phyloP scores from a whole-genome alignment of 2,888 invertebrate species.

The Margaritifera margaritifera region DNA sequence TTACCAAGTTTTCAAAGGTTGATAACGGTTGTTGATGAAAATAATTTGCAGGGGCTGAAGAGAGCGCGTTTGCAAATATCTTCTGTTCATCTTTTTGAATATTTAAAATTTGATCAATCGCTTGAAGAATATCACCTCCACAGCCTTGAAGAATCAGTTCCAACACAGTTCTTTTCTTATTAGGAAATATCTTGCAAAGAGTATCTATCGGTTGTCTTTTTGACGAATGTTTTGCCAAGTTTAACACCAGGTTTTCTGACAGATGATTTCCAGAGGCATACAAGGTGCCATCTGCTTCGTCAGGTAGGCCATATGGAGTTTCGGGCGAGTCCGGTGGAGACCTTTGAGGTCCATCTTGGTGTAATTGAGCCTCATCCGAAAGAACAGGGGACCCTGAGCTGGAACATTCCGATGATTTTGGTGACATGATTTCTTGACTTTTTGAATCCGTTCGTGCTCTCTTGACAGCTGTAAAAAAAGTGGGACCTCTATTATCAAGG shows the following conservation, averaged over 20 bases:
- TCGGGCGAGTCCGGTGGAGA: too few relatives aligned
- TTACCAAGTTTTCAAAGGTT: slow-evolving; percentile 37
- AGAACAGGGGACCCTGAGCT: too few relatives aligned
- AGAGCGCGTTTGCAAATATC: slow-evolving; percentile 16
- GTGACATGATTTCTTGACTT: too few relatives aligned
- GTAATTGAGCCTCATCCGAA: too few relatives aligned
- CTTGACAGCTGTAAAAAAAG: too few relatives aligned
- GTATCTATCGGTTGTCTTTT: slow-evolving; percentile 82
- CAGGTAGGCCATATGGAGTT: neutral
- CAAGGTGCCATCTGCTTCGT: slow-evolving; percentile 8
- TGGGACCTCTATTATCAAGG: too few relatives aligned
- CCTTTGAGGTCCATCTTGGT: too few relatives aligned
- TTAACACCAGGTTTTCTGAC: slow-evolving; percentile 38
- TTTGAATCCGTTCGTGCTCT: too few relatives aligned
- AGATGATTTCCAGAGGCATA: slow-evolving; percentile 15
- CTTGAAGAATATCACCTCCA: slow-evolving; percentile 91
- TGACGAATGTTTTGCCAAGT: slow-evolving; percentile 24
- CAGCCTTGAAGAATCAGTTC: slow-evolving; percentile 89
- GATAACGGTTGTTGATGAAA: slow-evolving; percentile 29
- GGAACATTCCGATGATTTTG: too few relatives aligned
- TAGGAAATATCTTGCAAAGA: slow-evolving; percentile 90
- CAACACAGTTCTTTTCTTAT: slow-evolving; percentile 87
- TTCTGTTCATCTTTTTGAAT: slow-evolving; percentile 40
- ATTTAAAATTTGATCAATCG: slow-evolving; percentile 87
- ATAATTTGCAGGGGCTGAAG: slow-evolving; percentile 13